Percentiles rank a stretch among this genome's conserved stretches.
These are phyloP conservation scores for Chironomus riparius DNA, from an alignment of 2,888 invertebrate genomes.

Conservation along the genomic window DNA sequence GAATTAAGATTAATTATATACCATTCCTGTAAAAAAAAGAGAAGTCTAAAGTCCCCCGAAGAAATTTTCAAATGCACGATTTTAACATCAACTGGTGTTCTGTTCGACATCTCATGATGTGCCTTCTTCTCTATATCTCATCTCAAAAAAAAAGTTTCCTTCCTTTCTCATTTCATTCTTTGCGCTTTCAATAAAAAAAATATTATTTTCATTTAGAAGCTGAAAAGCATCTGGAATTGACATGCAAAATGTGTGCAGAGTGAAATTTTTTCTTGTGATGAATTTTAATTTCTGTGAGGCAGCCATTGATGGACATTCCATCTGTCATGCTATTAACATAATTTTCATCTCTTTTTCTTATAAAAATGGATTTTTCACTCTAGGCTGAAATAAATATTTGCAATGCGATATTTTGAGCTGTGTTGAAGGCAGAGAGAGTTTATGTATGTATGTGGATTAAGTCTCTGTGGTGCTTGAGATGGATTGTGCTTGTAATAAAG, in stretches of 20 bases:
- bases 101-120: background rate
- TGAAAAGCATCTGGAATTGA: slow-evolving; percentile 22
- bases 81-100: slow-evolving; percentile 1
- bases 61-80: slow-evolving; percentile 25
- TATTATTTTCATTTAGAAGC: background rate
- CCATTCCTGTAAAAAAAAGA: background rate
- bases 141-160: too few species aligned
- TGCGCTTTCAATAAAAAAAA: background rate
- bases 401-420: too few species aligned
- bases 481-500: too few species aligned
- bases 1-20: slow-evolving; percentile 25
- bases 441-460: too few species aligned
- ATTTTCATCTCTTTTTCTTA: background rate
- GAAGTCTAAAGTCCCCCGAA: slow-evolving; percentile 15
- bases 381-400: too few species aligned
- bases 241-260: slow-evolving; percentile 13
- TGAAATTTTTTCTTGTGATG: background rate
- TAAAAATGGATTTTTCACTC: too few species aligned
- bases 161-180: background rate
- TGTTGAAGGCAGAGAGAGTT: too few species aligned
- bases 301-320: background rate
- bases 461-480: too few species aligned
- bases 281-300: background rate
- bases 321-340: background rate
- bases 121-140: too few species aligned